Base-by-base conservation (phyloP, 2,797 vertebrate species). In the Chaetodon trifasciatus region DNA sequence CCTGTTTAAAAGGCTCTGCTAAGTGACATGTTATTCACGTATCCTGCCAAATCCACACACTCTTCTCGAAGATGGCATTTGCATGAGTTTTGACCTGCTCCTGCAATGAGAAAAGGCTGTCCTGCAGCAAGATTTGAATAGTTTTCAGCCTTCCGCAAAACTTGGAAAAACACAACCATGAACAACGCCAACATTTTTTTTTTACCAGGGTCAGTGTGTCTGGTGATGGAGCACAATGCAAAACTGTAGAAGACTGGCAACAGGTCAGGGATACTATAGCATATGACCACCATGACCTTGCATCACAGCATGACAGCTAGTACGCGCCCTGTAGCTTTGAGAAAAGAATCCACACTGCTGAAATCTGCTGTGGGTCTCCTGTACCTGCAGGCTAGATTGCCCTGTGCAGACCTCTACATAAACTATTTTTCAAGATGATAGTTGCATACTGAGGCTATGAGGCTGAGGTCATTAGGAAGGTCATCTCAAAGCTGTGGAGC, bases 61-160 rank as follows among this genome's bases (percentile, higher is more conserved):
- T 37, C 15, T 52, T 39, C 6, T 19, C 1, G 64, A 47, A 21
- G 39, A 55, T 10, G 42, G 3, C 23, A 6, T 15, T 6, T 2
- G 24, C 1, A 37, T 8, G 3, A 50, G 42, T 32, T 70, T 39
- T 52, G 53, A 62, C 35, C 58, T 60, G 46, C 32, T 76, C 13
- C 12, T 60, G n/a, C 68, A 80, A 39, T 39, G n/a, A 56, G 40
- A 62, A 79, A 50, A 21, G 3, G 62, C 49, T 11, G 37, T 56
- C 21, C 42, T 44, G 19, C 10, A 62, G 15, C 12, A 57, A 7
- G 12, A 8, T 74, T 62, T 32, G 24, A 42, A 42, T 12, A 44
- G 44, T 35, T 60, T 53, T 24, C 21, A 57, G 49, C 5, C 37
- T 74, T 40, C 23, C 56, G 49, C 6, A 63, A 42, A 62, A 57